Evolutionary conservation across 2,888 invertebrate genomes (phyloP).

Genomic region (Hirtodrosophila confusa): DNA sequence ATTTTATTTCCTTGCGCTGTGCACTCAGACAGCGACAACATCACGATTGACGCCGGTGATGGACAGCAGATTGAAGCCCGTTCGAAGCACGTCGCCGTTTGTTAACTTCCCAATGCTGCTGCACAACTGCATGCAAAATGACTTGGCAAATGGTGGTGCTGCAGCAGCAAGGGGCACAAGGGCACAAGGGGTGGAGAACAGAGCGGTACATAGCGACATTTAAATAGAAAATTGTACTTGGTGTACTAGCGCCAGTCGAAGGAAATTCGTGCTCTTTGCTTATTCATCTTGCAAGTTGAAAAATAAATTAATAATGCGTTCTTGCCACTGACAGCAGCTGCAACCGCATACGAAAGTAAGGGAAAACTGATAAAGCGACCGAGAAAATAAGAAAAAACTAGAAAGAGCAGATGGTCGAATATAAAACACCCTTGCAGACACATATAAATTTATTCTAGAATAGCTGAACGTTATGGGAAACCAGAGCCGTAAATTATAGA

Average conservation of each 20-base stretch:
- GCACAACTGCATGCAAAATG: constrained; percentile 70
- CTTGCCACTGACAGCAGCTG: constrained; percentile 77
- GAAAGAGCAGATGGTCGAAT: neutral
- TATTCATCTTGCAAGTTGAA: constrained; percentile 78
- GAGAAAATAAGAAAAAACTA: constrained; percentile 17
- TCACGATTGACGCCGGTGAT: constrained; percentile 64
- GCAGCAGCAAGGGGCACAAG: constrained; percentile 6
- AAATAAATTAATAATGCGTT: constrained; percentile 79
- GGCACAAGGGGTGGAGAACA: neutral
- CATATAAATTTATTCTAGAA: too few relatives aligned
- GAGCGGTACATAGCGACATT: constrained; percentile 47
- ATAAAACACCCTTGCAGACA: too few relatives aligned
- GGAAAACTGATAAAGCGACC: constrained; percentile 22
- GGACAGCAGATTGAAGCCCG: constrained; percentile 68
- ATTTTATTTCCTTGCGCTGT: constrained; percentile 65
- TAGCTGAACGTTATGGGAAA: too few relatives aligned
- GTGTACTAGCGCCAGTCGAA: constrained; percentile 30
- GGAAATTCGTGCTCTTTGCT: constrained; percentile 75
- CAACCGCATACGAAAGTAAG: constrained; percentile 58
- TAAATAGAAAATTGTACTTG: constrained; percentile 66
- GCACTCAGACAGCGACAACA: constrained; percentile 33
- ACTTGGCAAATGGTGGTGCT: constrained; percentile 39
- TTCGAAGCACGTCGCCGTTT: constrained; percentile 48
- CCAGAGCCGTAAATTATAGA: too few relatives aligned
- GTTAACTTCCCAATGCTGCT: constrained; percentile 41